phyloP scores from a whole-genome alignment of 1,140 invertebrate genomes.

The Ganaspis sp. region DNA sequence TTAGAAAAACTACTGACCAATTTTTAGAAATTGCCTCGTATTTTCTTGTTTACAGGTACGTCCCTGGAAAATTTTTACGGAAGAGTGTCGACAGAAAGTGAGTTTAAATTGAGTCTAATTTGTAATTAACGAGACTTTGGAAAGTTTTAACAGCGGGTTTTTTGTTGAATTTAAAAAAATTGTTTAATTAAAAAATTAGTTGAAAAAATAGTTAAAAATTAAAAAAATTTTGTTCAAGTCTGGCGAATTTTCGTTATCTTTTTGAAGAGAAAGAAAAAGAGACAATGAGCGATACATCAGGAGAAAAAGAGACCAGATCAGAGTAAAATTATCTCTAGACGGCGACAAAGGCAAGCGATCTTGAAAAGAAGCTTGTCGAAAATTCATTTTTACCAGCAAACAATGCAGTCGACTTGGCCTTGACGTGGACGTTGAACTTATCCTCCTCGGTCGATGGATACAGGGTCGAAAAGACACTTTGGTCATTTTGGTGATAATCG shows the following conservation, averaged over 20 bases:
- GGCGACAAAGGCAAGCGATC: not conserved
- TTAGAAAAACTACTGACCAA: not conserved
- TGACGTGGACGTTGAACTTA: constrained; percentile 68
- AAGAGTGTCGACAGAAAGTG: not conserved
- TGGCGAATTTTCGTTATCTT: not conserved
- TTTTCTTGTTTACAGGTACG: not conserved
- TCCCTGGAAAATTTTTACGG: not conserved
- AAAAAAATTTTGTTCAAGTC: no score
- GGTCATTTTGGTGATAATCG: constrained; percentile 17
- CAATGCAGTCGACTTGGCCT: constrained; percentile 62
- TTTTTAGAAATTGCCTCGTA: not conserved
- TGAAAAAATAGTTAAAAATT: no score
- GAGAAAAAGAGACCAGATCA: not conserved
- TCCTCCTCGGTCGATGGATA: constrained; percentile 58
- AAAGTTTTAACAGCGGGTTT: not conserved
- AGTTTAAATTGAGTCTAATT: constrained; percentile 14
- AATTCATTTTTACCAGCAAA: constrained; percentile 53
- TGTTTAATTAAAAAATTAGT: no score
- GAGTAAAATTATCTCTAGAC: constrained; percentile 15
- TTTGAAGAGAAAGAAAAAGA: not conserved
- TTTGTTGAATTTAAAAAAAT: no score
- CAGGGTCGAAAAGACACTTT: constrained; percentile 17
- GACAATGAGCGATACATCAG: not conserved
- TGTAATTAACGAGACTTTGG: not conserved
- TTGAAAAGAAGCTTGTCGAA: constrained; percentile 41